Evolutionary conservation across 1,140 invertebrate genomes (phyloP), one percentile per base, ranked within the genome.

Genomic region (Drosophila baimaii): DNA sequence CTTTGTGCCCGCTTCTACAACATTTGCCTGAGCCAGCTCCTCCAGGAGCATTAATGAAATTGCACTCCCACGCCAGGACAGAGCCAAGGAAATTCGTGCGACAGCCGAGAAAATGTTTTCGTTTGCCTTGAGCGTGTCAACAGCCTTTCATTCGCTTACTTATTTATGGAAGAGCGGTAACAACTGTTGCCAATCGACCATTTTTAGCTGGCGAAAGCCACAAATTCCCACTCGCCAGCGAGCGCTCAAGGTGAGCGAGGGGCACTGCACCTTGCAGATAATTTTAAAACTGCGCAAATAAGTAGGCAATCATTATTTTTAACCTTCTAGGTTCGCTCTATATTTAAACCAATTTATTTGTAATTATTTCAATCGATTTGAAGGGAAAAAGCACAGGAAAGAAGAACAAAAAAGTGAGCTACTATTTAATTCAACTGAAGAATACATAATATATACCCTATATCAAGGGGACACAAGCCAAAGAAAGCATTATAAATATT

Each of bases 11-110:
- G 46, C 46, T 47, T 49, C 23, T 35, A 68, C 5, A n/a, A 25
- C 43, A 47, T 49, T 68, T 25, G 43, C 33, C 33, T n/a, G 25
- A 4, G 29, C 56, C 37, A 17, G 47, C 47, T 68, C 29, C 47
- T 12, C 13, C 19, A 54, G 15, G 23, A 29, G n/a, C 37, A 71
- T 56, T 70, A 46, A 70, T 54, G 39, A 27, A 68, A 68, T 68
- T 68, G 65, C 33, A 70, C 49, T 35, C 64, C 68, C 68, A 70
- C 68, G 31, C 37, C 19, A n/a, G n/a, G n/a, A n/a, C n/a, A n/a
- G n/a, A n/a, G n/a, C 27, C 0, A 51, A 37, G 13, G 51, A 54
- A 61, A 25, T 27, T 27, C 21, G 21, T 31, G 58, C n/a, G 58
- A 66, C 41, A 21, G 39, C 23, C 31, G n/a, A 10, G 37, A 33